A percentile compares a stretch with the other conserved stretches of the same genome.
Evolutionary conservation across 2,797 vertebrate genomes (phyloP).

Genomic region (Perdix hodgsoniae): DNA sequence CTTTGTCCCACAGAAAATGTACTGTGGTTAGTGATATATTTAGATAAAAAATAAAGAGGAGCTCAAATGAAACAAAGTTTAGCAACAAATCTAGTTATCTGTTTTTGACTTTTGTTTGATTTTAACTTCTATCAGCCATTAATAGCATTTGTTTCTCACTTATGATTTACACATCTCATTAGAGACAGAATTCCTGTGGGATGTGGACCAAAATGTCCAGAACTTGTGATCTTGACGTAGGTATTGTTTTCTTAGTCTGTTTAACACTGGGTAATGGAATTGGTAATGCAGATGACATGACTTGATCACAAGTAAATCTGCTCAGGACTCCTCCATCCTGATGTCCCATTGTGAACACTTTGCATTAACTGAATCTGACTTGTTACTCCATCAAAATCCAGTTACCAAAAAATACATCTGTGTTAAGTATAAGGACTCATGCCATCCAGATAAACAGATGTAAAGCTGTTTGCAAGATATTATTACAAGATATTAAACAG

Average conservation of each 20-base stretch:
- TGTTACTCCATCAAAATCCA: background rate
- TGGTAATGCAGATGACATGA: background rate
- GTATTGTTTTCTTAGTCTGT: background rate
- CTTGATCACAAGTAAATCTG: background rate
- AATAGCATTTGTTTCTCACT: background rate
- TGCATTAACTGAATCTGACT: background rate
- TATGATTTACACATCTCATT: background rate
- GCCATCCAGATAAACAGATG: background rate
- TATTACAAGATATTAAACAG: background rate
- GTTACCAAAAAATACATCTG: fast-evolving
- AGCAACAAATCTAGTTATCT: too few relatives aligned
- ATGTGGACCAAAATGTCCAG: background rate
- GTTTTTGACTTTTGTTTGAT: too few relatives aligned
- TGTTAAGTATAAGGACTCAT: background rate
- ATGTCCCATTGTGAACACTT: background rate
- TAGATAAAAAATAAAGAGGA: background rate
- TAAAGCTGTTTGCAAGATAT: too few relatives aligned
- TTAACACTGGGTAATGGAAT: background rate
- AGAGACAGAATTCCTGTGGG: background rate
- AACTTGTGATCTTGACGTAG: background rate
- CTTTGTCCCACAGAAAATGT: background rate
- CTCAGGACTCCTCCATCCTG: background rate
- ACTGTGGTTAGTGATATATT: background rate
- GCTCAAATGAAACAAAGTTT: background rate
- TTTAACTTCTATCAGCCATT: background rate